Evolutionary conservation across 37 sponge, comb jelly and placozoan genomes (phyloP).

Genomic region (Chondrilla cf. caribensis): DNA sequence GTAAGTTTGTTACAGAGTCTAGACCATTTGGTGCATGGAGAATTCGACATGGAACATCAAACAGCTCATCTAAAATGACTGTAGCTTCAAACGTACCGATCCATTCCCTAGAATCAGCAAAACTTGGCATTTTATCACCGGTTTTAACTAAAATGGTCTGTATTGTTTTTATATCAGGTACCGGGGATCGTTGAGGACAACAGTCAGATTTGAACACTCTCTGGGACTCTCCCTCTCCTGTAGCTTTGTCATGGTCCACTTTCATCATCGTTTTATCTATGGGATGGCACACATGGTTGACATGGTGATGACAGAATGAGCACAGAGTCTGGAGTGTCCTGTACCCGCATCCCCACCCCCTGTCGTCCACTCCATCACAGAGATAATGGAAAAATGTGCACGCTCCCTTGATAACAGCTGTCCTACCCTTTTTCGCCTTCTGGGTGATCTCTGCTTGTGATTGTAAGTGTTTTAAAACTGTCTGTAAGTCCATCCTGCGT

Average conservation of each 20-base stretch:
- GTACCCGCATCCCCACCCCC: conserved; percentile 96
- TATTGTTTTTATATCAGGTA: conserved; percentile 52
- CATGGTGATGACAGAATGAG: conserved; percentile 68
- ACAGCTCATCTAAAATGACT: conserved; percentile 59
- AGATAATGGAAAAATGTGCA: conserved; percentile 84
- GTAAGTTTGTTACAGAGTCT: conserved; percentile 4
- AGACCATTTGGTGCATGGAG: conserved; percentile 44
- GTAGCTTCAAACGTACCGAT: conserved; percentile 86
- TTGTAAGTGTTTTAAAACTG: no score
- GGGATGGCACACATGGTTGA: conserved; percentile 25
- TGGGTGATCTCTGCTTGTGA: no score
- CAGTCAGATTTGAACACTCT: neutral
- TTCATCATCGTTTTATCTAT: neutral
- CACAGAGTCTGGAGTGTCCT: conserved; percentile 89
- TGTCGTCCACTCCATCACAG: conserved; percentile 79
- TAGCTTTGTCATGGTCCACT: neutral
- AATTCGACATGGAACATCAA: conserved; percentile 39
- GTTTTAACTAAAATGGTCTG: conserved; percentile 73
- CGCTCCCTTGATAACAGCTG: conserved; percentile 37
- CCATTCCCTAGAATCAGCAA: conserved; percentile 82
- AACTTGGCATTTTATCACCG: conserved; percentile 79
- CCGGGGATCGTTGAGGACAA: neutral
- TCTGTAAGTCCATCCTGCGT: no score
- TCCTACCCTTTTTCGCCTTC: no score
- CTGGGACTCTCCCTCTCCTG: neutral